Conservation (phyloP, 2,113 vertebrate species). For the Odontophorus gujanensis region DNA sequence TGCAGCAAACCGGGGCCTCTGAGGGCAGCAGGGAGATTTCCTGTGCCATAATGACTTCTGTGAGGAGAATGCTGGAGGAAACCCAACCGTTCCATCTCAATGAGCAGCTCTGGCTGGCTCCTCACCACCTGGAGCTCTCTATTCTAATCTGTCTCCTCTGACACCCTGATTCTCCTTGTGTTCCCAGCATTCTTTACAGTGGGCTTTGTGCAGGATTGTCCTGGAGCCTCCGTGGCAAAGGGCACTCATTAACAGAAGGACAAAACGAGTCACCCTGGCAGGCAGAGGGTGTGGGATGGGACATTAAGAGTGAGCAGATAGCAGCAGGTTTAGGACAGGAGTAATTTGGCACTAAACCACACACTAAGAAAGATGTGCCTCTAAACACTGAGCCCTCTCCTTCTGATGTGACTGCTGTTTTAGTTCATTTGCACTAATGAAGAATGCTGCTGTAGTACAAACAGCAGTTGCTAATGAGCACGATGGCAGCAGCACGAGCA, state of each 20-base stretch:
- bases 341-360: neutral
- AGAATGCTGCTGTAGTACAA: slow-evolving; percentile 58
- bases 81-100: neutral
- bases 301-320: neutral
- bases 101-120: neutral
- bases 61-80: neutral
- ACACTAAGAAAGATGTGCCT: neutral
- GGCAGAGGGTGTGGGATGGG: fast-evolving
- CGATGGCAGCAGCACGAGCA: neutral
- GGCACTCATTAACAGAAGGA: neutral
- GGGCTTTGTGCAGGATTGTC: neutral
- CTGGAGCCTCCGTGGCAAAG: fast-evolving
- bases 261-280: neutral
- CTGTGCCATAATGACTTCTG: neutral
- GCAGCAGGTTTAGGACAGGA: neutral
- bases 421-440: slow-evolving; percentile 50
- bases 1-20: neutral
- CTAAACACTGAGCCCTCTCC: neutral
- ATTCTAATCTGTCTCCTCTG: neutral
- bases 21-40: neutral
- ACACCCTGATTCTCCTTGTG: neutral
- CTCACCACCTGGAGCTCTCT: neutral
- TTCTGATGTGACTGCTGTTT: slow-evolving; percentile 29
- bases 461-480: slow-evolving; percentile 14
- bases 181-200: neutral